Conservation (phyloP, 2,113 vertebrate genomes). For the Ammodytes marinus region DNA sequence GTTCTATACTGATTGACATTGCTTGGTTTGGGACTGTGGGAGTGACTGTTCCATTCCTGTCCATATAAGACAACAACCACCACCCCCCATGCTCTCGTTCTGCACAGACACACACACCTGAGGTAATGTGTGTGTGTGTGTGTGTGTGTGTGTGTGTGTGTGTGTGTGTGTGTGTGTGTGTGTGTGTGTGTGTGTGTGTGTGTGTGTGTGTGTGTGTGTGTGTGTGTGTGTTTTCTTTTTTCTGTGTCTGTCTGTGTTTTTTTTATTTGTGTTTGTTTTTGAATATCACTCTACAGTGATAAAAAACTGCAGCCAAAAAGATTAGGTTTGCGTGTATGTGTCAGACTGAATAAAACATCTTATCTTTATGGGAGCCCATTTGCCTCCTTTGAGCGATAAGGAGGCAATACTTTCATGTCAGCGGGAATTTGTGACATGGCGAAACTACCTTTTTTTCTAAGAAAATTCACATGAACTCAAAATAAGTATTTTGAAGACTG, state of each 20-base stretch:
- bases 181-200: slow-evolving; percentile 12
- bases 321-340: background rate
- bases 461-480: background rate
- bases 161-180: slow-evolving; percentile 7
- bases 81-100: background rate
- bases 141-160: slow-evolving; percentile 6
- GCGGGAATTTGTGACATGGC: background rate
- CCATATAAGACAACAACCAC: slow-evolving; percentile 29
- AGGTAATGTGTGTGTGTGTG: slow-evolving; percentile 12
- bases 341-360: background rate
- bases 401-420: background rate
- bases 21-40: slow-evolving; percentile 51
- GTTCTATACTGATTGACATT: slow-evolving; percentile 30
- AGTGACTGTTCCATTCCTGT: slow-evolving; percentile 46
- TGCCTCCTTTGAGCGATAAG: slow-evolving; percentile 12
- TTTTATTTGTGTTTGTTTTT: slow-evolving; percentile 8
- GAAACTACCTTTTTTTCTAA: background rate
- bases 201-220: slow-evolving; percentile 6
- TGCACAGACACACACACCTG: background rate
- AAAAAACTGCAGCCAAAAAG: background rate
- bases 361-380: slow-evolving; percentile 52
- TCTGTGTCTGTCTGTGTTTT: background rate
- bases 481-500: background rate
- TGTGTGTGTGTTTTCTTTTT: background rate
- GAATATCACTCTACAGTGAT: background rate